These are phyloP conservation scores for Callipepla squamata DNA, from an alignment of 2,113 vertebrate genomes.

Conservation along the genomic window DNA sequence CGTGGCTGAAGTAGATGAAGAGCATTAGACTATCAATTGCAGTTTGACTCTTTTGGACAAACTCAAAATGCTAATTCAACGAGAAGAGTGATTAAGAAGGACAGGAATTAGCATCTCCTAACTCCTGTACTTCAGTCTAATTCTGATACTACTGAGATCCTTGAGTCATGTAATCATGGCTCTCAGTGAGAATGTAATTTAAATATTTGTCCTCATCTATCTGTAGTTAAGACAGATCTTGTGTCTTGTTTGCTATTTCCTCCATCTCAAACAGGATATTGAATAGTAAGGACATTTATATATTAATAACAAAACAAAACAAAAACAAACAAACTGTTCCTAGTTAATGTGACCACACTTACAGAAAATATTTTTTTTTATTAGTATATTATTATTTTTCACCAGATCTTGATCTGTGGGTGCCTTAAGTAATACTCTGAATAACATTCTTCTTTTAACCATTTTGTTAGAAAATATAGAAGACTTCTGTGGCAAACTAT, in stretches of 20 bases:
- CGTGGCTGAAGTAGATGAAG: neutral
- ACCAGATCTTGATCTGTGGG: neutral
- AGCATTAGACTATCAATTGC: neutral
- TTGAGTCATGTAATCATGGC: neutral
- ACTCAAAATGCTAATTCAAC: neutral
- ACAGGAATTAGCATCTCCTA: neutral
- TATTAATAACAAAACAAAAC: too few relatives aligned
- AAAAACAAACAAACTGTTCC: neutral
- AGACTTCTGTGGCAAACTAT: neutral
- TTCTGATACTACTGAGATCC: neutral
- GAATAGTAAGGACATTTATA: neutral
- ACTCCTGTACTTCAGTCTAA: neutral
- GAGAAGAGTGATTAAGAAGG: neutral
- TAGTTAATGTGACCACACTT: neutral
- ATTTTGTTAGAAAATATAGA: neutral
- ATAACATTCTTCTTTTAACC: neutral
- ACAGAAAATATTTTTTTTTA: neutral
- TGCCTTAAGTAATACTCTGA: neutral
- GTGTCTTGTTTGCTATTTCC: neutral
- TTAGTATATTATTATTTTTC: neutral
- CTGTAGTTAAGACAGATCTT: neutral
- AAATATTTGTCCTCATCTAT: neutral
- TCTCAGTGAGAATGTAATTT: neutral
- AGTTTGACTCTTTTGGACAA: neutral
- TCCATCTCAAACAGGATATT: neutral